Base-by-base conservation (phyloP, 2,113 vertebrate genomes). In the Onychostruthus taczanowskii region DNA sequence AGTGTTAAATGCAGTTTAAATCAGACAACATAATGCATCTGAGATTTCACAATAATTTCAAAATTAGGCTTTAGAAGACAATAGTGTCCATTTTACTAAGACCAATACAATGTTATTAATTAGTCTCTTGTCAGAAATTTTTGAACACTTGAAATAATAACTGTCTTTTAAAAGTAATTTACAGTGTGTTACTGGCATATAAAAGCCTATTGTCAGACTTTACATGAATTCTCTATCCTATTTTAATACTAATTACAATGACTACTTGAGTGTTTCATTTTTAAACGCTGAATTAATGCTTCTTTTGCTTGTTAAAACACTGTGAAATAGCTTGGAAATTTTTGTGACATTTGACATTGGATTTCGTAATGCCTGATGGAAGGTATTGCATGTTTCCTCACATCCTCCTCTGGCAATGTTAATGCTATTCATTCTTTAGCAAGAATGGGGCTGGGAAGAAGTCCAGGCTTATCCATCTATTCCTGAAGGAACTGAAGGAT, bases 211-310 rank as follows among this genome's bases (percentile, higher is more conserved):
- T 88, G 75, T 84, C 67, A 73, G 50, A 76, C 12, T 68, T 87
- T 8, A 76, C 2, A 2, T 93, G 70, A 90, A 50, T 83, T 94
- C 68, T 70, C 46, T 64, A 84, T 83, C 55, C 55, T 85, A 13
- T 79, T 93, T 92, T 90, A 95, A 77, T 69, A 62, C 35, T 85
- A 90, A 90, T 92, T 94, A 35, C 35, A 69, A 53, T 37, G 31
- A 88, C 70, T 90, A 58, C n/a, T 62, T 53, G 31, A 93, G 64
- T 90, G 63, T 94, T 94, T 88, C 43, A 69, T 66, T 92, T 90
- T 87, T 73, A 80, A 95, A 86, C 63, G 53, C 23, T 27, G 50
- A 74, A 69, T 90, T 87, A 56, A 61, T 87, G 91, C 82, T 87
- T 79, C 23, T 53, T 93, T 58, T 84, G 14, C 39, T 77, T 76